Conservation (phyloP, 2,888 invertebrate species). For the Falcaria lacertinaria region DNA sequence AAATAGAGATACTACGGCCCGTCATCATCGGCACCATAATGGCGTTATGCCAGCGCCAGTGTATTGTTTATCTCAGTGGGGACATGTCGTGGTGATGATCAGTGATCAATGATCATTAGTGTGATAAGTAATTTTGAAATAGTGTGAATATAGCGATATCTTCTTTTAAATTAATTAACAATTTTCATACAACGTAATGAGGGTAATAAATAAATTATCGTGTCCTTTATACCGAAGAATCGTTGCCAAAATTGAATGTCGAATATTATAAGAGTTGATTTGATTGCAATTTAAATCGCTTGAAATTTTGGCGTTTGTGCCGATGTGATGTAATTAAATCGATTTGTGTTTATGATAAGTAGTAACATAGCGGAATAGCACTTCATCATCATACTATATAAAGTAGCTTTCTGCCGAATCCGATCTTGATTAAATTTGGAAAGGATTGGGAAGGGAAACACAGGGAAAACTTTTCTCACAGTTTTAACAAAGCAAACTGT, state of each 20-base stretch:
- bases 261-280: slow-evolving; percentile 1
- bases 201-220: neutral
- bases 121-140: neutral
- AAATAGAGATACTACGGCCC: too few relatives aligned
- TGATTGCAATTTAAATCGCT: slow-evolving; percentile 3
- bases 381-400: too few relatives aligned
- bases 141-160: neutral
- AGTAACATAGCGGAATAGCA: too few relatives aligned
- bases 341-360: neutral
- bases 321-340: neutral
- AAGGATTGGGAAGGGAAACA: too few relatives aligned
- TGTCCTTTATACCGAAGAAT: too few relatives aligned
- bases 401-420: too few relatives aligned
- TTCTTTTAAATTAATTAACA: neutral
- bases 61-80: slow-evolving; percentile 39
- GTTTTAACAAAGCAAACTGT: too few relatives aligned
- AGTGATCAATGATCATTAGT: neutral
- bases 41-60: slow-evolving; percentile 60
- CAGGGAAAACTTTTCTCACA: too few relatives aligned
- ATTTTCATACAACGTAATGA: too few relatives aligned
- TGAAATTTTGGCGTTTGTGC: neutral
- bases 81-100: slow-evolving; percentile 17
- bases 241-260: slow-evolving; percentile 1
- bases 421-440: too few relatives aligned
- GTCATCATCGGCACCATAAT: slow-evolving; percentile 26